These are phyloP conservation scores for Artemia franciscana DNA, from an alignment of 1,140 invertebrate genomes.

Conservation along the genomic window DNA sequence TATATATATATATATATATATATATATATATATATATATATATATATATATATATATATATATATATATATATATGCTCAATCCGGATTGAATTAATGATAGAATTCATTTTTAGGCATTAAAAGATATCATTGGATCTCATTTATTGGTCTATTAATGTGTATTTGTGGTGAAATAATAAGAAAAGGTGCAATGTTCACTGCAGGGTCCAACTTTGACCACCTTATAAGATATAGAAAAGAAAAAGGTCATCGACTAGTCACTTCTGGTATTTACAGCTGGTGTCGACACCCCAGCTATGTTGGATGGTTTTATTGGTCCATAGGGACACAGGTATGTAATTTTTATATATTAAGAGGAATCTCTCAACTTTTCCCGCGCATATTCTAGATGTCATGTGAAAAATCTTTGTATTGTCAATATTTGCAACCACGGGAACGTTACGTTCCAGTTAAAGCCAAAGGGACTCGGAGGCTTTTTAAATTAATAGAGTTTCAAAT, in stretches of 20 bases:
- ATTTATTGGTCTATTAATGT: constrained; percentile 48
- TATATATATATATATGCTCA: too few species aligned
- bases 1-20: too few species aligned
- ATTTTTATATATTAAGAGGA: constrained; percentile 1
- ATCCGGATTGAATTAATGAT: too few species aligned
- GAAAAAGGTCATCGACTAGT: constrained; percentile 63
- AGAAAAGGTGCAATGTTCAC: constrained; percentile 86
- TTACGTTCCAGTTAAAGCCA: too few species aligned
- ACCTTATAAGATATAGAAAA: constrained; percentile 51
- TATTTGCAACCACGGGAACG: too few species aligned
- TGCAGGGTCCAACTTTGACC: constrained; percentile 81
- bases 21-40: too few species aligned
- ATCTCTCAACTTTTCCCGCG: too few species aligned
- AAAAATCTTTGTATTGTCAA: neutral
- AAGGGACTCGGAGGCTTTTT: too few species aligned
- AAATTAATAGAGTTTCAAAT: too few species aligned
- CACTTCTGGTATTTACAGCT: constrained; percentile 63
- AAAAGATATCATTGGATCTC: constrained; percentile 36
- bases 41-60: too few species aligned
- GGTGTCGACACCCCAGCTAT: constrained; percentile 75
- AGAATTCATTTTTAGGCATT: constrained; percentile 27
- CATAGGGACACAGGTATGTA: constrained; percentile 70
- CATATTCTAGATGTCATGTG: constrained; percentile 1
- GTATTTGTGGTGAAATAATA: constrained; percentile 60
- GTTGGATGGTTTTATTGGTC: constrained; percentile 99